Conservation (phyloP, 1,140 invertebrate species). For the Danaus plexippus region DNA sequence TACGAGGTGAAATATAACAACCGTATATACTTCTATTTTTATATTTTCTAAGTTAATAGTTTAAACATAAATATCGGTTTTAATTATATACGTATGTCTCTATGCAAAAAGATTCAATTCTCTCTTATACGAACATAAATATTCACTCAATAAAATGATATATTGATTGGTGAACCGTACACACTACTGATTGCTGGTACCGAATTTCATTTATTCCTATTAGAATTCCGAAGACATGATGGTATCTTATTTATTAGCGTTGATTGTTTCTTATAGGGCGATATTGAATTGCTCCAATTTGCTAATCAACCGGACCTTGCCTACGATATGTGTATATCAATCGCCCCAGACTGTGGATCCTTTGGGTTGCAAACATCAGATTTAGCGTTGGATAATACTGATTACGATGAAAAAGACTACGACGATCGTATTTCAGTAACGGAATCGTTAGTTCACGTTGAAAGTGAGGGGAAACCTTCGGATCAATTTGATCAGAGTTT, state of each 20-base stretch:
- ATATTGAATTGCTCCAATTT: slow-evolving; percentile 83
- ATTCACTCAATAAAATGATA: not conserved
- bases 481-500: slow-evolving; percentile 16
- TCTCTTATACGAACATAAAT: too few species aligned
- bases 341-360: slow-evolving; percentile 76
- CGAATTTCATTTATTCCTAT: slow-evolving; percentile 10
- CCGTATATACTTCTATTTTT: not conserved
- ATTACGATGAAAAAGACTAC: slow-evolving; percentile 15
- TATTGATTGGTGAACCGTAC: not conserved
- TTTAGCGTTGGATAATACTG: slow-evolving; percentile 6
- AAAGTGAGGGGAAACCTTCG: slow-evolving; percentile 3
- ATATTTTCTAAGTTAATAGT: not conserved
- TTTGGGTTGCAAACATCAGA: slow-evolving; percentile 14
- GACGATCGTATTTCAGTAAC: slow-evolving; percentile 8
- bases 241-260: slow-evolving; percentile 20
- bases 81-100: too few species aligned
- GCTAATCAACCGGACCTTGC: slow-evolving; percentile 82
- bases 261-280: slow-evolving; percentile 74
- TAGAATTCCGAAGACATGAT: slow-evolving; percentile 20
- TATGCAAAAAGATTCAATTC: too few species aligned
- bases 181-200: not conserved
- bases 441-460: slow-evolving; percentile 2
- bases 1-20: slow-evolving; percentile 72
- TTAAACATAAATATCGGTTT: not conserved
- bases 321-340: slow-evolving; percentile 81